These are phyloP conservation scores for Pitta sordida DNA, from an alignment of 2,113 vertebrate species.

Conservation along the genomic window DNA sequence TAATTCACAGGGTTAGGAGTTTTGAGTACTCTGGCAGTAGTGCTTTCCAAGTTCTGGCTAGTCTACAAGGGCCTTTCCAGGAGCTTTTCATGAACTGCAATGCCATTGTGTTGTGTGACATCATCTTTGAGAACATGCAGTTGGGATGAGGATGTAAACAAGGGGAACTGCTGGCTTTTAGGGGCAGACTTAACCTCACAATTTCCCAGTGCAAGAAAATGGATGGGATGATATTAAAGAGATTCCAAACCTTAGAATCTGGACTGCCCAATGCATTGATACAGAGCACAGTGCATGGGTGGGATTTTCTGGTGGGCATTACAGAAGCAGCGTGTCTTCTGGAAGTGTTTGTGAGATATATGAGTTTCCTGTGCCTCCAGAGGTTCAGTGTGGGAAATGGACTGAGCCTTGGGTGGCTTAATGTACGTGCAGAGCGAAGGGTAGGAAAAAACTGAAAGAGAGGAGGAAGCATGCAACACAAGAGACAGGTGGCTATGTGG, in stretches of 20 bases:
- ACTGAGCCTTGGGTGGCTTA: background rate
- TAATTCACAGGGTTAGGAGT: background rate
- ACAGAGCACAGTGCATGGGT: fast-evolving
- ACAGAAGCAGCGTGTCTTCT: background rate
- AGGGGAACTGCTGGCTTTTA: background rate
- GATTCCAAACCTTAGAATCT: background rate
- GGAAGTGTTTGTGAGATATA: background rate
- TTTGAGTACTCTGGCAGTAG: background rate
- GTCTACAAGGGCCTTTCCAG: background rate
- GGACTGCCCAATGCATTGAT: background rate
- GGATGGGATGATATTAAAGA: background rate
- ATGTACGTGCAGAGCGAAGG: background rate
- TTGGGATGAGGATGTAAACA: background rate
- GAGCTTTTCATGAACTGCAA: background rate
- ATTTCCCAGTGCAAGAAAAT: background rate
- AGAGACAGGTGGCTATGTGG: background rate
- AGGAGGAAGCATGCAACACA: background rate
- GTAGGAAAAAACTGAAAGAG: background rate
- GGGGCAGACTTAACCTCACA: background rate
- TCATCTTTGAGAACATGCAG: background rate
- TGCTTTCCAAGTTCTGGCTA: background rate
- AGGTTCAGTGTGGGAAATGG: background rate
- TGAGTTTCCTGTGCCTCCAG: background rate
- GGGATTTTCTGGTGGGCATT: fast-evolving
- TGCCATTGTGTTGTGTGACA: fast-evolving